Conservation (phyloP, 2,797 vertebrate species). For the Chelidonichthys spinosus region DNA sequence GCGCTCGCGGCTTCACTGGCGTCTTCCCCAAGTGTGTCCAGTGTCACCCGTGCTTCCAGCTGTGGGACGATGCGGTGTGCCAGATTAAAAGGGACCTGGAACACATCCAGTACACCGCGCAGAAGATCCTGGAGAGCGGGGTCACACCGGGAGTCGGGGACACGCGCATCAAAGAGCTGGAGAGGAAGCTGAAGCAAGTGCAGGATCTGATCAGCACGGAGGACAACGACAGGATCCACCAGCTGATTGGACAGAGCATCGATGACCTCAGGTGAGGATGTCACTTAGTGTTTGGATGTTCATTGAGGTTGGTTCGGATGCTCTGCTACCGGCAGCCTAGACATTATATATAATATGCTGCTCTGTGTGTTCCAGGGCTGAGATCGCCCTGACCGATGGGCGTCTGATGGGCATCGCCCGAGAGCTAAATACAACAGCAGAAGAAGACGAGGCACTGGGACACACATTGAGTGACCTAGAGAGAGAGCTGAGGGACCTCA, state of each 20-base stretch:
- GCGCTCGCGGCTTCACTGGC: conserved; percentile 86
- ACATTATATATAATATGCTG: not conserved
- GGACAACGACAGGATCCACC: conserved; percentile 66
- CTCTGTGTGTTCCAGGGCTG: conserved; percentile 73
- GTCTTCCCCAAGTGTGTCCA: conserved; percentile 84
- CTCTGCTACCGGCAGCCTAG: not conserved
- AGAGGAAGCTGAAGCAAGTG: conserved; percentile 77
- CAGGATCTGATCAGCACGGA: conserved; percentile 73
- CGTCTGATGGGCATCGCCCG: conserved; percentile 80
- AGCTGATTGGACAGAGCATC: conserved; percentile 79
- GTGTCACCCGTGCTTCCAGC: conserved; percentile 90
- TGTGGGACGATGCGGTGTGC: conserved; percentile 83
- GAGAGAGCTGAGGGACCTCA: conserved; percentile 75
- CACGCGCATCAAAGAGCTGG: conserved; percentile 78
- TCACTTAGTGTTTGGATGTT: not conserved
- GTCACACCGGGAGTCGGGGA: conserved; percentile 60
- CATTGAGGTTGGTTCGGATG: not conserved
- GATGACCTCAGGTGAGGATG: conserved; percentile 85
- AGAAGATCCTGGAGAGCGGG: conserved; percentile 76
- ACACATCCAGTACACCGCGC: conserved; percentile 63
- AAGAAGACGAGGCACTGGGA: conserved; percentile 63
- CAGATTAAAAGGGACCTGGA: conserved; percentile 78
- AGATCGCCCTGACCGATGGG: conserved; percentile 86
- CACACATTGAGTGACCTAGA: conserved; percentile 73
- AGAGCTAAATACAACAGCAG: conserved; percentile 76